Base-by-base conservation (phyloP, 2,888 invertebrate species). In the Andrena praecox region DNA sequence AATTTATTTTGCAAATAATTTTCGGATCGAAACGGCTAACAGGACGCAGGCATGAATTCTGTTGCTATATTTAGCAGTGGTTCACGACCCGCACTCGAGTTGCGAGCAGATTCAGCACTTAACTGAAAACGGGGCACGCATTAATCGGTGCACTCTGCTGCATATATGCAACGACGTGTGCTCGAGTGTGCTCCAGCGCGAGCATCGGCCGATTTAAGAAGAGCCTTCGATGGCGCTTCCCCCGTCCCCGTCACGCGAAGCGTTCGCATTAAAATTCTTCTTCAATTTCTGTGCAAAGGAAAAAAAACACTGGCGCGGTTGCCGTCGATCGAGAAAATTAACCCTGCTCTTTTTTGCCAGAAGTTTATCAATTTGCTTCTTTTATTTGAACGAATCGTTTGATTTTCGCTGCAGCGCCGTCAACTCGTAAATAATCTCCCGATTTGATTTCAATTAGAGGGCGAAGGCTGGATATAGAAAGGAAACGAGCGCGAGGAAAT, bases 111-210 rank as follows among this genome's bases (percentile, higher is more conserved):
- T 69, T 75, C 75, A 60, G 60, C 62, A 54, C 62, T 54, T 42
- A 50, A 31, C 24, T 27, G 63, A 56, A 59, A 77, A 77, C 50
- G 24, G 56, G n/a, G 33, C 3, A 48, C 66, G 50, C 64, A 72
- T 73, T 73, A 60, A 77, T 72, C 63, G 77, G n/a, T 64, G 42
- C 69, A 54, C 24, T 48, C 56, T 42, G 16, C 20, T 56, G 60
- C 62, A 54, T 67, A 35, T 67, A 35, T 56, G 64, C 7, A 52
- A 71, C 31, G 59, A 35, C 50, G 50, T 6, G 31, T 16, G 42
- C 42, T 42, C 42, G 42, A 24, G 59, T 16, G 35, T n/a, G 56
- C 33, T 16, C 31, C 62, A 33, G 20, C 8, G 8, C 62, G 20
- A 62, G 62, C 33, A 33, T 12, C 33, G 33, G 16, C 7, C 62